Conservation (phyloP, 1,140 invertebrate species). For the Medauroidea extradentata region DNA sequence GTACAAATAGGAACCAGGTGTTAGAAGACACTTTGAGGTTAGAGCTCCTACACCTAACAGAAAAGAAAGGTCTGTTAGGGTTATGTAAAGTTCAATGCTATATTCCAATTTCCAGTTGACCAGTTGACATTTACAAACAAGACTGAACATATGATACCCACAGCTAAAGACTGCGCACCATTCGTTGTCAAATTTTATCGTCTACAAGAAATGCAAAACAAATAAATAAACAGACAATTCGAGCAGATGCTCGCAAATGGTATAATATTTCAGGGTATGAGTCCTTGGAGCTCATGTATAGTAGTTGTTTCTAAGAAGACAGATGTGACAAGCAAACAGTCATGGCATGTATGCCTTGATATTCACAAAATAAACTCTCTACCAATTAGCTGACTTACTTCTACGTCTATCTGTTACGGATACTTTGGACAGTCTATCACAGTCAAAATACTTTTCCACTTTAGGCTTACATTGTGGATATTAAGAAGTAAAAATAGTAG, state of each 20-base stretch:
- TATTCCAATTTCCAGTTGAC: slow-evolving; percentile 10
- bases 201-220: background rate
- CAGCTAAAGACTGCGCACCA: background rate
- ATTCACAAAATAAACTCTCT: slow-evolving; percentile 27
- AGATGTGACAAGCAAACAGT: slow-evolving; percentile 8
- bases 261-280: slow-evolving; percentile 19
- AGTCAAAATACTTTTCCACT: slow-evolving; percentile 35
- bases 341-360: slow-evolving; percentile 26
- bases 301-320: slow-evolving; percentile 24
- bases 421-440: slow-evolving; percentile 33
- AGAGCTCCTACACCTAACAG: too few relatives aligned
- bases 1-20: too few relatives aligned
- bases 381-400: slow-evolving; percentile 32
- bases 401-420: slow-evolving; percentile 46
- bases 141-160: too few relatives aligned
- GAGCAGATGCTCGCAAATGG: slow-evolving; percentile 14
- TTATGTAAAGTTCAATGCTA: too few relatives aligned
- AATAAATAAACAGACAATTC: slow-evolving; percentile 6
- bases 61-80: too few relatives aligned
- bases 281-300: slow-evolving; percentile 27
- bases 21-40: too few relatives aligned
- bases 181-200: background rate
- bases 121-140: background rate
- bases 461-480: slow-evolving; percentile 45
- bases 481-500: slow-evolving; percentile 41